Evolutionary conservation across 2,888 invertebrate species (phyloP).

Genomic region (Chymomyza caudatula): DNA sequence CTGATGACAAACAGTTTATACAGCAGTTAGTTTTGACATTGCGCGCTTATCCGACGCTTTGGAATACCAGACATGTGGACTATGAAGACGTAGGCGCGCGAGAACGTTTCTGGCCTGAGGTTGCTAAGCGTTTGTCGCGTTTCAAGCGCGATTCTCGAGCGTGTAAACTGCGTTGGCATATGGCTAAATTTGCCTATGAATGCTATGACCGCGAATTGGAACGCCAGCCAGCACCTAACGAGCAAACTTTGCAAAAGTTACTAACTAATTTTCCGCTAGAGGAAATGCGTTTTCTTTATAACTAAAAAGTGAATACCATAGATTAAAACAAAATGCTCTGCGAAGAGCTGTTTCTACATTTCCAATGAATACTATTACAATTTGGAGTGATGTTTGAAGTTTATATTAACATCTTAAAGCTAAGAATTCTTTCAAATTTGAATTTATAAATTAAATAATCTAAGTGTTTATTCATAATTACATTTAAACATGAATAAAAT

Average conservation of each 20-base stretch:
- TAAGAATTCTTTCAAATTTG: neutral
- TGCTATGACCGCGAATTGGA: slow-evolving; percentile 65
- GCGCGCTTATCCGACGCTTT: slow-evolving; percentile 61
- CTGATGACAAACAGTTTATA: slow-evolving; percentile 70
- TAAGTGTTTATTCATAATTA: neutral
- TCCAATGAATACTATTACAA: neutral
- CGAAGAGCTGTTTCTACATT: neutral
- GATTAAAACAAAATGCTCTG: too few relatives aligned
- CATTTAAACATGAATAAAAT: neutral
- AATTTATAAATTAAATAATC: neutral
- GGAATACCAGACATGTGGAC: slow-evolving; percentile 65
- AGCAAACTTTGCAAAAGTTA: slow-evolving; percentile 57
- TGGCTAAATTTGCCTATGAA: slow-evolving; percentile 71
- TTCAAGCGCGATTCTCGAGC: slow-evolving; percentile 62
- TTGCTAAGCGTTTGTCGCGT: slow-evolving; percentile 57
- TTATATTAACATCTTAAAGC: neutral
- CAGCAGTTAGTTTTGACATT: slow-evolving; percentile 61
- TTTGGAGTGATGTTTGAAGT: neutral
- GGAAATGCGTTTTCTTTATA: slow-evolving; percentile 67
- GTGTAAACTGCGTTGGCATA: slow-evolving; percentile 73
- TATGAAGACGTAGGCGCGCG: slow-evolving; percentile 64
- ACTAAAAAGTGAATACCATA: slow-evolving; percentile 17
- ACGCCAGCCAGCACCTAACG: slow-evolving; percentile 51
- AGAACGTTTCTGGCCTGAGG: slow-evolving; percentile 66
- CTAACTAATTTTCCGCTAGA: slow-evolving; percentile 67